Conservation (phyloP, 2,113 vertebrate species). For the Felis catus region F.catus_Fca126_mat1.0 CM031416.1:144270001-144270500, state of each 20-base stretch:
- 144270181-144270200: not conserved
- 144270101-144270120: too few relatives aligned
- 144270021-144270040: too few relatives aligned
- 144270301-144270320: not conserved
- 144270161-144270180: too few relatives aligned
- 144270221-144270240: not conserved
- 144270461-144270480: not conserved
- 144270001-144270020: too few relatives aligned
- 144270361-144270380: not conserved
- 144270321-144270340: not conserved
- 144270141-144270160: too few relatives aligned
- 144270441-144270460: not conserved
- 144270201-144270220: not conserved
- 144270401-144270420: not conserved
- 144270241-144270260: not conserved
- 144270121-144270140: too few relatives aligned
- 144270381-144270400: not conserved
- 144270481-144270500: not conserved
- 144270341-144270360: not conserved
- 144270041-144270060: too few relatives aligned
- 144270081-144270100: too few relatives aligned
- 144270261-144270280: not conserved
- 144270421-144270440: accelerated
- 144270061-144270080: too few relatives aligned
- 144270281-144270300: not conserved